Evolutionary conservation across 2,797 vertebrate species (phyloP).

Genomic region (Meriones psammophilus): DNA sequence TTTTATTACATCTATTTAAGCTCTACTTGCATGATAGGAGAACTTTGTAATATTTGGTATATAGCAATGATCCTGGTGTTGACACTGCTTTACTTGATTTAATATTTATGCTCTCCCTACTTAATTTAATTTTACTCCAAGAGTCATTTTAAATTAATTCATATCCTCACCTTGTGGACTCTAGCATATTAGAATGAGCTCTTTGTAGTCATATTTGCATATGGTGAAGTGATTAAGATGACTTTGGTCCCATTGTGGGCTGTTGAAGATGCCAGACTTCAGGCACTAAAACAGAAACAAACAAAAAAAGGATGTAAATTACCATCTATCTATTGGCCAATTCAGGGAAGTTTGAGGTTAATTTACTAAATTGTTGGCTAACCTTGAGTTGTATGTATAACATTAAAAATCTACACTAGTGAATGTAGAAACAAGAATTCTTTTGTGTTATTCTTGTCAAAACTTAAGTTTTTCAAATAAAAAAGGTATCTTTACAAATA

Average conservation of each 20-base stretch:
- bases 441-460: neutral
- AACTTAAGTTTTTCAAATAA: neutral
- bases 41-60: conserved; percentile 54
- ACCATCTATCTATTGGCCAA: no score
- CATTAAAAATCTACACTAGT: neutral
- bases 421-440: neutral
- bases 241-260: neutral
- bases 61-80: conserved; percentile 45
- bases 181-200: conserved; percentile 57
- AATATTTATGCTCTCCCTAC: conserved; percentile 68
- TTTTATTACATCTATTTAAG: conserved; percentile 69
- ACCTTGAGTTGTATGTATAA: neutral
- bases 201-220: conserved; percentile 53
- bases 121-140: conserved; percentile 74
- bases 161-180: conserved; percentile 66
- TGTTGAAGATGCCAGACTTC: neutral
- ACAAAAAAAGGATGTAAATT: neutral
- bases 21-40: conserved; percentile 26
- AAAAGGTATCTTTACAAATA: neutral
- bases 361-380: conserved; percentile 13
- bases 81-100: conserved; percentile 67
- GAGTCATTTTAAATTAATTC: conserved; percentile 69
- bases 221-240: conserved; percentile 36
- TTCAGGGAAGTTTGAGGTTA: neutral
- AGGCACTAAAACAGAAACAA: neutral